phyloP scores from a whole-genome alignment of 2,888 invertebrate species.

The Branchipolynoe longqiensis region DNA sequence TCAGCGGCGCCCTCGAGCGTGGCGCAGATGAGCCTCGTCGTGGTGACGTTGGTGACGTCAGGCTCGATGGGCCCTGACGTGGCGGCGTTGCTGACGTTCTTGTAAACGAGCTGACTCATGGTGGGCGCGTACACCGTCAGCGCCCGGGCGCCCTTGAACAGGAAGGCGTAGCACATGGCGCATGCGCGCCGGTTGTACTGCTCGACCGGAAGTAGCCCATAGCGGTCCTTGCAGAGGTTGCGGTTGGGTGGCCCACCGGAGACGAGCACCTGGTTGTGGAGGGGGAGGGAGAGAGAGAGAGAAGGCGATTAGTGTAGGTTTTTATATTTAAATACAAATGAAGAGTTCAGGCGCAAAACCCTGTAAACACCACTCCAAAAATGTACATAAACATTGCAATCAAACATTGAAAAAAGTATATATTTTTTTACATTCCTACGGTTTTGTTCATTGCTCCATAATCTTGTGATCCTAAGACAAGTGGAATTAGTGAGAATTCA shows the following conservation, averaged over 20 bases:
- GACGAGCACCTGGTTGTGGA: conserved; percentile 14
- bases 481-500: too few species aligned
- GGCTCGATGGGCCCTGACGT: background rate
- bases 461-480: too few species aligned
- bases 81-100: background rate
- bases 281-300: too few species aligned
- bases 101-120: conserved; percentile 5
- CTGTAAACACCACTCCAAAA: too few species aligned
- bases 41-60: conserved; percentile 33
- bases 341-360: too few species aligned
- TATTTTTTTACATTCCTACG: too few species aligned
- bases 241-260: background rate
- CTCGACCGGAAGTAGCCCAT: conserved; percentile 51
- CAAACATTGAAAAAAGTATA: too few species aligned
- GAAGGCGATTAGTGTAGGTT: too few species aligned
- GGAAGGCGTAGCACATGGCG: conserved; percentile 59
- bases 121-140: background rate
- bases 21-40: conserved; percentile 7
- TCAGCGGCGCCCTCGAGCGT: conserved; percentile 27
- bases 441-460: too few species aligned
- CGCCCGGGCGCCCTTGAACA: conserved; percentile 18
- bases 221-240: conserved; percentile 32
- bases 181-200: conserved; percentile 59
- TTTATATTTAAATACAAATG: too few species aligned
- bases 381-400: too few species aligned